These are phyloP conservation scores for Phrynocephalus vlangalii DNA, from an alignment of 2,797 vertebrate species.

Conservation along the genomic window DNA sequence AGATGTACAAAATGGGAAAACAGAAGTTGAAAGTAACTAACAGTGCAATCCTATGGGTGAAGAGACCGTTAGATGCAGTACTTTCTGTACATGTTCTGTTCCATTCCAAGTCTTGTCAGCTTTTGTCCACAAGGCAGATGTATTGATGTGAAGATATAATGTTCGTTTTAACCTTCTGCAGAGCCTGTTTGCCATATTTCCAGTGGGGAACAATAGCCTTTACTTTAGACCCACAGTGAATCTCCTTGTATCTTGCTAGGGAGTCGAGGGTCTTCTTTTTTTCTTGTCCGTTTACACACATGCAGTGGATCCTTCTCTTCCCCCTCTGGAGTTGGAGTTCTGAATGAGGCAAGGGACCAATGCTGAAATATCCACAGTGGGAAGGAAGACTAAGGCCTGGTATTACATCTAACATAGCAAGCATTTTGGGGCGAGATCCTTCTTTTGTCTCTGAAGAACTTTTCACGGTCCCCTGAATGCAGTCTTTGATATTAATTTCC, in stretches of 20 bases:
- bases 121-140: neutral
- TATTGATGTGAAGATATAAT: neutral
- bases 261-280: neutral
- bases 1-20: slow-evolving; percentile 12
- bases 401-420: no score
- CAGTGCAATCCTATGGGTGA: neutral
- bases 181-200: neutral
- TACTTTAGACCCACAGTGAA: neutral
- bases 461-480: no score
- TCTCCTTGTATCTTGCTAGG: neutral
- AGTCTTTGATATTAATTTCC: neutral
- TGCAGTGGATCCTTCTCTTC: neutral
- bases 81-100: neutral
- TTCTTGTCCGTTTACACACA: neutral
- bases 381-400: neutral
- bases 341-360: neutral
- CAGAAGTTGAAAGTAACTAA: slow-evolving; percentile 3
- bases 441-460: neutral
- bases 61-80: neutral
- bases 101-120: neutral
- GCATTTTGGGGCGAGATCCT: neutral
- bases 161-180: neutral
- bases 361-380: neutral
- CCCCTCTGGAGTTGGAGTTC: neutral
- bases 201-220: neutral